Evolutionary conservation across 2,113 vertebrate genomes (phyloP).

Genomic region (Ictalurus punctatus): DNA sequence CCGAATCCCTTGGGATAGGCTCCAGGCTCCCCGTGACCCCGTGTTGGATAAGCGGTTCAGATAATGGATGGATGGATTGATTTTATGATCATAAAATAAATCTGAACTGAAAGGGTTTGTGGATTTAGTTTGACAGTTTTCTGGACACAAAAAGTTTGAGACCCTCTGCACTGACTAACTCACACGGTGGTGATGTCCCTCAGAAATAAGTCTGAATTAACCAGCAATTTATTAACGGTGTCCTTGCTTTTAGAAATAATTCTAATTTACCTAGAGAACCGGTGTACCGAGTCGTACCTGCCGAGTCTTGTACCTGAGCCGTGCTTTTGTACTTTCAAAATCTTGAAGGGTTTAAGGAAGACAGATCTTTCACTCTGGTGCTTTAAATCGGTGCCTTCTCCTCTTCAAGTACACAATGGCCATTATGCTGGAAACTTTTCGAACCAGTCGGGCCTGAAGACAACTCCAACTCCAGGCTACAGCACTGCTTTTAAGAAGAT

Average conservation of each 20-base stretch:
- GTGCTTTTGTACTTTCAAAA: conserved; percentile 62
- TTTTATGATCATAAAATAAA: background rate
- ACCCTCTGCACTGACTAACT: background rate
- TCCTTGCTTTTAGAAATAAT: background rate
- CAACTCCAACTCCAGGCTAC: conserved; percentile 39
- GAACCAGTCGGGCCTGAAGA: conserved; percentile 36
- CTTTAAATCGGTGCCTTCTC: conserved; percentile 68
- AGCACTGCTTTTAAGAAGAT: conserved; percentile 66
- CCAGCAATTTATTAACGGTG: background rate
- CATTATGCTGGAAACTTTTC: conserved; percentile 60
- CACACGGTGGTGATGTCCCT: background rate
- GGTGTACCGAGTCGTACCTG: background rate
- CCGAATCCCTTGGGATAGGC: no score
- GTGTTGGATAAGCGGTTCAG: no score
- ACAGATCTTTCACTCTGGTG: conserved; percentile 65
- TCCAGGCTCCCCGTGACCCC: no score
- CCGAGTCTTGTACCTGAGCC: conserved; percentile 42
- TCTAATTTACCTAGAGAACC: background rate
- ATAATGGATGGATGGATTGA: no score
- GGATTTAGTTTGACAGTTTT: background rate
- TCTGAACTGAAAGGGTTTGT: background rate
- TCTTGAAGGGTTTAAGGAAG: conserved; percentile 57
- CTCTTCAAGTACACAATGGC: conserved; percentile 65
- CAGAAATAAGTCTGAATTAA: background rate
- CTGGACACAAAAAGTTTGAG: background rate